Base-by-base conservation (phyloP, 2,888 invertebrate species). In the Mechanitis mazaeus region DNA sequence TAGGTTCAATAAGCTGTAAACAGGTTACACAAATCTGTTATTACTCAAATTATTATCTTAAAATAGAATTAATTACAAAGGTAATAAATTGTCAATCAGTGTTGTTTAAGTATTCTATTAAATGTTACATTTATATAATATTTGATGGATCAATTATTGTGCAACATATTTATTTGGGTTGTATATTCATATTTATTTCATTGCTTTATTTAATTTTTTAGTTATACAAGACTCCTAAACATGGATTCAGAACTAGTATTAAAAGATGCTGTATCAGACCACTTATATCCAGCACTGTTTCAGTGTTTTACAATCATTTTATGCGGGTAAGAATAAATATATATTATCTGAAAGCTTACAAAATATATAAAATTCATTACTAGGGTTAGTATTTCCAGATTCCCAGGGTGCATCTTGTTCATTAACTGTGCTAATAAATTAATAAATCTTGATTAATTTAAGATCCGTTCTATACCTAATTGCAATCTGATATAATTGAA, bases 281-380 rank as follows among this genome's bases (percentile, higher is more conserved):
- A 97, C 77, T 92, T 98, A 45, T 97, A 97, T 86, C 96, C 97
- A 64, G 98, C 98, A 9, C 85, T 98, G 65, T 93, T 96, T 68
- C 95, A 98, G 90, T 97, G 97, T 81, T 98, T 98, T 85, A 95
- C 94, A 54, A 94, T 97, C 59, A 97, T 97, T 75, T 86, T 97
- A 72, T 95, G 96, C 80, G 97, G 97, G 96, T 97, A 91, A 92
- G 93, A 91, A 58, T 61, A 33, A 9, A 7, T 50, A 9, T 9
- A 31, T 2, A 35, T 35, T 35, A 5, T 35, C 6, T 35, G 3
- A 35, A 35, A 35, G 35, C 28, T 31, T 2, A 47, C 5, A 6
- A 50, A 11, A 31, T 20, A 50, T 31, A 1, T 35, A 28, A 11
- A 9, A 38, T 38, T 50, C 1, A 28, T 38, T n/a, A 55, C 33